Evolutionary conservation across 2,113 vertebrate species (phyloP).

Genomic region (Pontoporia blainvillei): DNA sequence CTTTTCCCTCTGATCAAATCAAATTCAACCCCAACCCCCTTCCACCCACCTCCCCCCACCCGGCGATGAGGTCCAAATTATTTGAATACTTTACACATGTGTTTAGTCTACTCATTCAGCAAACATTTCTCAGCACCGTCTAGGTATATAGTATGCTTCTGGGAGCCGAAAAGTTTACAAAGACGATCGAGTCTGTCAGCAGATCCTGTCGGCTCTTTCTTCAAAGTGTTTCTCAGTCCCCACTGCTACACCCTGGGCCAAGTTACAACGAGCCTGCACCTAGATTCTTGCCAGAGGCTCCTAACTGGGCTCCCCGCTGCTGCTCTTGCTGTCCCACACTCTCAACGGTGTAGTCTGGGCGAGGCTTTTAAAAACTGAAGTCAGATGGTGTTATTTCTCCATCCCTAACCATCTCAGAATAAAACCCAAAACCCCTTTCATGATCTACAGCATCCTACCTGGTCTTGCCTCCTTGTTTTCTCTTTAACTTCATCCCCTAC

Average conservation of each 20-base stretch:
- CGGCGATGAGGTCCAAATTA: neutral
- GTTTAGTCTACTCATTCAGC: neutral
- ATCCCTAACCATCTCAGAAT: neutral
- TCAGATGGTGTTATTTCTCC: neutral
- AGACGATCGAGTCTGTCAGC: neutral
- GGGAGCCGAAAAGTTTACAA: neutral
- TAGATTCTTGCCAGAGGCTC: neutral
- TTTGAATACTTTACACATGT: neutral
- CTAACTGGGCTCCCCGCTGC: neutral
- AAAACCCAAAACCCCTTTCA: neutral
- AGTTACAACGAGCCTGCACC: rapidly evolving
- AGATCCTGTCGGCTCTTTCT: neutral
- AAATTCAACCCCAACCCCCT: neutral
- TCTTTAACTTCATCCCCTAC: neutral
- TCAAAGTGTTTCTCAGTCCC: neutral
- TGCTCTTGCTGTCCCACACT: neutral
- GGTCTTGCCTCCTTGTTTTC: neutral
- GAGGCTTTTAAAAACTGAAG: neutral
- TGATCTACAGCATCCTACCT: neutral
- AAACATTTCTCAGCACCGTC: neutral
- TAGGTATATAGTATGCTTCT: neutral
- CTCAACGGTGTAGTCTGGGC: neutral
- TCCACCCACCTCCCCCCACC: too few relatives aligned
- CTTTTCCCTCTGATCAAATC: conserved; percentile 15
- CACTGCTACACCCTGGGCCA: neutral